Conservation (phyloP, 2,797 vertebrate species). For the Poecilia picta region DNA sequence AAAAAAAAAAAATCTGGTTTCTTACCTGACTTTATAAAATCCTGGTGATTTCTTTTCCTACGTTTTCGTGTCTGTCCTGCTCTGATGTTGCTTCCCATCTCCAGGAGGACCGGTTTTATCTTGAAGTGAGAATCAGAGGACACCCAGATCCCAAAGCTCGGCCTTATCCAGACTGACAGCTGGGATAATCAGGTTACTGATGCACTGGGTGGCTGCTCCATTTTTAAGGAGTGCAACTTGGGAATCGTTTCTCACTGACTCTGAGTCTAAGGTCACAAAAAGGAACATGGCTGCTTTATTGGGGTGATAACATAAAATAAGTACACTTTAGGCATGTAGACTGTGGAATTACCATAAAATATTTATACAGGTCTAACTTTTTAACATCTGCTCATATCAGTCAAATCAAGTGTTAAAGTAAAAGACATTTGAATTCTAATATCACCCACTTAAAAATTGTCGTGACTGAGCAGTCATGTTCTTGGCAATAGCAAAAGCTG, state of each 20-base stretch:
- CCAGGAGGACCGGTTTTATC: conserved; percentile 51
- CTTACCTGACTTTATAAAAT: conserved; percentile 52
- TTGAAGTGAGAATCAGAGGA: conserved; percentile 51
- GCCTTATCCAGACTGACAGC: conserved; percentile 78
- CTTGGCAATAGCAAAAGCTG: background rate
- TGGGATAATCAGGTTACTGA: conserved; percentile 78
- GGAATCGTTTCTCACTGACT: conserved; percentile 46
- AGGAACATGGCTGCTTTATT: conserved; percentile 22
- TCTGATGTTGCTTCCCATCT: conserved; percentile 53
- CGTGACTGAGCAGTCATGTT: background rate
- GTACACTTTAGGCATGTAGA: background rate
- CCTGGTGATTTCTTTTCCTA: conserved; percentile 6
- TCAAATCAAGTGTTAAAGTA: background rate
- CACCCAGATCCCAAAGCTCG: conserved; percentile 61
- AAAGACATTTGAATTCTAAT: background rate
- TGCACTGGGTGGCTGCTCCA: conserved; percentile 65
- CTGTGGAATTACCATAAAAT: background rate
- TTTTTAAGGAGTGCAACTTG: conserved; percentile 45
- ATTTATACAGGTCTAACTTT: background rate
- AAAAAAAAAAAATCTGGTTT: conserved; percentile 1
- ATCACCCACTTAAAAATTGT: background rate
- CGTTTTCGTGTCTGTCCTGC: conserved; percentile 24
- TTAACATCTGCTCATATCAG: background rate
- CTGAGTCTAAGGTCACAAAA: conserved; percentile 29
- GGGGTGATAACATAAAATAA: conserved; percentile 2